phyloP scores from a whole-genome alignment of 2,113 vertebrate species.

The Trichechus manatus region DNA sequence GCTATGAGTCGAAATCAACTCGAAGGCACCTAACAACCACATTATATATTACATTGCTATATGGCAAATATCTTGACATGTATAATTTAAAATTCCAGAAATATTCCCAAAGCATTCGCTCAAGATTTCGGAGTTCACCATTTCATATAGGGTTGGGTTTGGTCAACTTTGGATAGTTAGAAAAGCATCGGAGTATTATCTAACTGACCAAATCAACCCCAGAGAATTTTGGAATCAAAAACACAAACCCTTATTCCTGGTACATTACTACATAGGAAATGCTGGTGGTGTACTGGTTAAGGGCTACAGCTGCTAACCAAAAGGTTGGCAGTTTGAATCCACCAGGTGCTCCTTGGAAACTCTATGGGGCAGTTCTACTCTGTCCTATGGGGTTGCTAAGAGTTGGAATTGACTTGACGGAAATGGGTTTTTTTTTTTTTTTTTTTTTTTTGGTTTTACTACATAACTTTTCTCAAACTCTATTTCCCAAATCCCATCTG shows the following conservation, averaged over 20 bases:
- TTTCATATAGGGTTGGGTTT: background rate
- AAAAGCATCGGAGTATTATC: background rate
- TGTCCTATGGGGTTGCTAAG: no score
- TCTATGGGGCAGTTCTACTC: no score
- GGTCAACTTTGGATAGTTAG: background rate
- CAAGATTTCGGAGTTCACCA: background rate
- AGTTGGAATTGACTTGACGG: no score
- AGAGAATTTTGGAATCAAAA: background rate
- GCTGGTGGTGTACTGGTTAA: no score
- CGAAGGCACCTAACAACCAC: background rate
- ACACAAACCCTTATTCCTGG: background rate
- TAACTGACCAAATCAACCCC: background rate
- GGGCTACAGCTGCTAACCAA: no score
- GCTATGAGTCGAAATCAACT: background rate
- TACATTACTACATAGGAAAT: background rate
- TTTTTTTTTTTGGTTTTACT: background rate
- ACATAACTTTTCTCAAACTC: background rate
- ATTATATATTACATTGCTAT: background rate
- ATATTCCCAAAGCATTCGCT: constrained; percentile 25
- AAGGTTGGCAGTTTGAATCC: no score
- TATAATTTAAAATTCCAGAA: constrained; percentile 29
- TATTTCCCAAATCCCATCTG: background rate
- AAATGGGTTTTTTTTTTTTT: no score
- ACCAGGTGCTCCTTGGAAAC: no score
- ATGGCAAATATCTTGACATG: background rate